Conservation (phyloP, 35 echinoderm and acorn worm genomes). For the Apostichopus parvimensis region DNA sequence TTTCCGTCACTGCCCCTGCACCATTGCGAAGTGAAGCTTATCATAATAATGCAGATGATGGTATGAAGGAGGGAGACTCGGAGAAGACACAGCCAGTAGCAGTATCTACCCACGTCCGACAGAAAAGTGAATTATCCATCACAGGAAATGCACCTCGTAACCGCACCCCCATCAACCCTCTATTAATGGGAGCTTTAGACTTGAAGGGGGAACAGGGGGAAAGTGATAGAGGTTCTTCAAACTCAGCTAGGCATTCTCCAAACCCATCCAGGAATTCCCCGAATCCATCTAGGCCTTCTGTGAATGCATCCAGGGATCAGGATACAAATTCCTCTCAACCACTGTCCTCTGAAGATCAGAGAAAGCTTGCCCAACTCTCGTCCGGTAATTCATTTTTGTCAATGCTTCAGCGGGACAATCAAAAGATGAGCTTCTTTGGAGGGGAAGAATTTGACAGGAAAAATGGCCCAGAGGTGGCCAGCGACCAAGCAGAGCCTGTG, state of each 20-base stretch:
- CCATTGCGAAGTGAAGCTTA: conserved; percentile 1
- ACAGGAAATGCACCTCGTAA: conserved; percentile 65
- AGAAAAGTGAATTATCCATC: conserved; percentile 27
- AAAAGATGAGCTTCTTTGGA: conserved; percentile 50
- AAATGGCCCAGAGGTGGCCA: conserved; percentile 54
- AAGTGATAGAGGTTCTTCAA: not conserved
- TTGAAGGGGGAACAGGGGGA: conserved; percentile 12
- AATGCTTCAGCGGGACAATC: conserved; percentile 55
- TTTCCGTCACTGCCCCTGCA: conserved; percentile 10
- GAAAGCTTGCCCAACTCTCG: conserved; percentile 42
- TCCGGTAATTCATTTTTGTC: conserved; percentile 62
- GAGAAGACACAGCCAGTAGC: not conserved
- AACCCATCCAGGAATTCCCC: not conserved
- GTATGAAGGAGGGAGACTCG: not conserved
- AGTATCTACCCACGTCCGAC: not conserved
- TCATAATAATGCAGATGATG: not conserved
- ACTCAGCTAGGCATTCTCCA: not conserved
- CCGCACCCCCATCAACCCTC: conserved; percentile 62
- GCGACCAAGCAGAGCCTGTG: conserved; percentile 6
- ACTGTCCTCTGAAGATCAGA: conserved; percentile 65
- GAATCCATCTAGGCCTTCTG: not conserved
- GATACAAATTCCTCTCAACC: not conserved
- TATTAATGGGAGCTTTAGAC: conserved; percentile 51
- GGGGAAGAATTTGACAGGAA: conserved; percentile 34
- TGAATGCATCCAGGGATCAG: not conserved